Percentiles rank a stretch among this genome's conserved stretches.
phyloP scores from a whole-genome alignment of 2,888 invertebrate species.

The Hypena proboscidalis region DNA sequence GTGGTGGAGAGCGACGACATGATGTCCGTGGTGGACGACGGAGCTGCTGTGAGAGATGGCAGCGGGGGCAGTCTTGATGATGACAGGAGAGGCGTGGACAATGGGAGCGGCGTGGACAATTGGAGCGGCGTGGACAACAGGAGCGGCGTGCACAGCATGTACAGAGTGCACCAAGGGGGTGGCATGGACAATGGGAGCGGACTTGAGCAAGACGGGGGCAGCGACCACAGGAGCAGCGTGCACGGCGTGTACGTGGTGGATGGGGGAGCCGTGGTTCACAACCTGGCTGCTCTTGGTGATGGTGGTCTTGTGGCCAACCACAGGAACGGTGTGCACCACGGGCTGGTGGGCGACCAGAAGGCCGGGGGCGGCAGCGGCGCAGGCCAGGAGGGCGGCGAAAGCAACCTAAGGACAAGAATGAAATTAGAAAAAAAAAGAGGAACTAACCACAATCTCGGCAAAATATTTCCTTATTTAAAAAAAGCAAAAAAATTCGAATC shows the following conservation, averaged over 20 bases:
- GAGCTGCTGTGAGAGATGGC: conserved; percentile 62
- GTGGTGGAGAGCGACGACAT: too few relatives aligned
- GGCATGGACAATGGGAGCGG: conserved; percentile 52
- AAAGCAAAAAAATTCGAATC: too few relatives aligned
- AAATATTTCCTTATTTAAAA: conserved; percentile 5
- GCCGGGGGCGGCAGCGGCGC: conserved; percentile 78
- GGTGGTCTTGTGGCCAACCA: conserved; percentile 71
- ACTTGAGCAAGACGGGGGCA: conserved; percentile 56
- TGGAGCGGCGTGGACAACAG: conserved; percentile 65
- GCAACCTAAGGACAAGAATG: conserved; percentile 65
- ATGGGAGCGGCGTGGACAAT: conserved; percentile 71
- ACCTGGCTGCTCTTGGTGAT: conserved; percentile 79
- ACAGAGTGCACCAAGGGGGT: conserved; percentile 56
- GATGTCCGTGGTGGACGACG: conserved; percentile 67
- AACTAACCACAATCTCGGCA: too few relatives aligned
- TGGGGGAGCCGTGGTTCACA: conserved; percentile 73
- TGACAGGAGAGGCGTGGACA: conserved; percentile 66
- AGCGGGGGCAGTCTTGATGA: conserved; percentile 70
- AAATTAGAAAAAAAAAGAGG: too few relatives aligned
- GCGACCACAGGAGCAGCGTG: conserved; percentile 53
- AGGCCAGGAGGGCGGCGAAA: conserved; percentile 79
- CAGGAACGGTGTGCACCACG: conserved; percentile 67
- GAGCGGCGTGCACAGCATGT: conserved; percentile 49
- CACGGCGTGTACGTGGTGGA: conserved; percentile 59
- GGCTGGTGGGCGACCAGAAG: conserved; percentile 67